Evolutionary conservation across 2,113 vertebrate species (phyloP).

Genomic region (Stigmatopora nigra): DNA sequence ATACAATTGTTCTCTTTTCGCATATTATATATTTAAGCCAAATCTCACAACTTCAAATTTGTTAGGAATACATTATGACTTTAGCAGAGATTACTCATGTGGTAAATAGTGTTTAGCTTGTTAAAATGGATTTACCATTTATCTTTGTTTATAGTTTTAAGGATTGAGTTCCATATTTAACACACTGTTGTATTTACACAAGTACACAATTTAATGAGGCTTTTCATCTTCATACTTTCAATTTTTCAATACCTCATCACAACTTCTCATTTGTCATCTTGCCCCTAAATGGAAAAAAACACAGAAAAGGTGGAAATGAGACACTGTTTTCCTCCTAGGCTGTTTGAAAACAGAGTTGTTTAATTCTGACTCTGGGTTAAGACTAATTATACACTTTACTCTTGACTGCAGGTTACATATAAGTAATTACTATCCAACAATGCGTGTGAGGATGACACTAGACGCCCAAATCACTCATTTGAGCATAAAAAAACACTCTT

Average conservation of each 20-base stretch:
- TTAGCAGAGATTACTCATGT: no score
- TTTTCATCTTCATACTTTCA: background rate
- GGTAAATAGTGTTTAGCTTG: no score
- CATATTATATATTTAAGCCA: no score
- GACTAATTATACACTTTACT: conserved; percentile 51
- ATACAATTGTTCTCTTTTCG: no score
- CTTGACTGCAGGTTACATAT: conserved; percentile 43
- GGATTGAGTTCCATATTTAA: background rate
- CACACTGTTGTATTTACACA: background rate
- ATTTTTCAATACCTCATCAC: conserved; percentile 5
- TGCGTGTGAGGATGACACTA: conserved; percentile 41
- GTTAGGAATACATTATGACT: no score
- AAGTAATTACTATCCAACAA: conserved; percentile 49
- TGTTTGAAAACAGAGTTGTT: conserved; percentile 38
- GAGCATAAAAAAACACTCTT: background rate
- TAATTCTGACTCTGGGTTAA: conserved; percentile 33
- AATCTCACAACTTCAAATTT: no score
- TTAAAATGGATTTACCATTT: no score
- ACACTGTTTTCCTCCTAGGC: conserved; percentile 8
- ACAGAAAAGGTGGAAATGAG: conserved; percentile 9
- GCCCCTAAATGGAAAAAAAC: conserved; percentile 9
- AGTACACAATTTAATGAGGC: background rate
- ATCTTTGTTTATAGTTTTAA: background rate
- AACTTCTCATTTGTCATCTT: conserved; percentile 6
- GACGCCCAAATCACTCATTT: conserved; percentile 22